Base-by-base conservation (phyloP, 37 sponge, comb jelly and placozoan species). In the Aplysina aerophoba region DNA sequence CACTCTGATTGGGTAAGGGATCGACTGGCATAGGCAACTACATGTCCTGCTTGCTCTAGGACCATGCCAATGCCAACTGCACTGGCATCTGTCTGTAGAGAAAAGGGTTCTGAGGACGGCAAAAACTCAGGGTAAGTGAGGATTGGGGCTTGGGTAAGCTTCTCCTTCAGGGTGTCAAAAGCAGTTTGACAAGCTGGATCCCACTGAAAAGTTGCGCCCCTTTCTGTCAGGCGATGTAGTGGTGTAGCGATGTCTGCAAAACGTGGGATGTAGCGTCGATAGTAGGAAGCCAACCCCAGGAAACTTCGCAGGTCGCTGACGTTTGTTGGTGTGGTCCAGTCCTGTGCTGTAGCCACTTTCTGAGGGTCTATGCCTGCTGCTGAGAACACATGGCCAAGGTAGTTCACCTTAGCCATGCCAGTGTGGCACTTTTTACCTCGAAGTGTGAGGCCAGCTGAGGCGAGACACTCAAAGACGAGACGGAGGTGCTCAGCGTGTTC, bases 351-450 rank as follows among this genome's bases (percentile, higher is more conserved):
- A 30, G 65, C 24, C 28, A 63, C 28, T 28, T 63, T 63, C 65
- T 63, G 65, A 8, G 65, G 65, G 4, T 63, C 65, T 8, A 44
- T 44, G 50, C 50, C 50, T 44, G 6, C 50, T 44, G 50, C 50
- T 44, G 50, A 44, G 50, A 44, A 62, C n/a, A 62, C 73, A 28
- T 81, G 81, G 1, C 81, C 60, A 13, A 81, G 33, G 25, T 81
- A 81, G 25, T 31, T 58, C 21, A 81, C 81, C 35, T 27, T 20
- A 41, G 61, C 24, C 34, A 81, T 20, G 61, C 81, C 81, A 27
- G 58, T 53, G 81, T 81, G 59, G 81, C 81, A 81, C 81, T 81
- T 81, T 27, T 4, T 27, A 34, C 81, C 81, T 28, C 38, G 53
- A 41, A 81, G 33, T 41, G 81, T 81, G 25, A 81, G 61, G 30